A percentile compares a stretch with the other conserved stretches of the same genome.
These are phyloP conservation scores for Tiliacea citrago DNA, from an alignment of 2,888 invertebrate species.

Conservation along the genomic window DNA sequence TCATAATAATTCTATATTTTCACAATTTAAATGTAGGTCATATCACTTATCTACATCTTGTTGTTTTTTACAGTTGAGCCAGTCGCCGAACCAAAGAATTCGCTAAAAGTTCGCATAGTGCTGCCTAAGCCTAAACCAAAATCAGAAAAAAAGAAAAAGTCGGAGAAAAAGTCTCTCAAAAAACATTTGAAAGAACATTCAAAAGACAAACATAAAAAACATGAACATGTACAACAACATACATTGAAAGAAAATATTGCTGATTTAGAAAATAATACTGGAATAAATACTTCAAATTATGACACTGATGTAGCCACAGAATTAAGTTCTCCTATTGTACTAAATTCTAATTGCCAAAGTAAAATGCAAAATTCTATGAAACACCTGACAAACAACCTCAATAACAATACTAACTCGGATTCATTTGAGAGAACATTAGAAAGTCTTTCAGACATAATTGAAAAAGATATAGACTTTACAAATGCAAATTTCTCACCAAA, in stretches of 20 bases:
- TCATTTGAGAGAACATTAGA: not conserved
- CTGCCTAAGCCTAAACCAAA: not conserved
- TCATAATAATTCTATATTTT: not conserved
- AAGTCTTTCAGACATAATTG: not conserved
- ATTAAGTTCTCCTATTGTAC: not conserved
- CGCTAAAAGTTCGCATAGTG: conserved; percentile 31
- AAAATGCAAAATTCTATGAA: not conserved
- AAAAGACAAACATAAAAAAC: conserved; percentile 1
- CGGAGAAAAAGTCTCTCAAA: not conserved
- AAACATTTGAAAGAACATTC: conserved; percentile 2
- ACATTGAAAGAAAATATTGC: not conserved
- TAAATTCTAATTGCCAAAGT: conserved; percentile 12
- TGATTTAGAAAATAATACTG: not conserved
- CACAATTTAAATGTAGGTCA: not conserved
- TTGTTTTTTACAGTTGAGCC: conserved; percentile 12
- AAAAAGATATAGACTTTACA: conserved; percentile 14
- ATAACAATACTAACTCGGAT: not conserved
- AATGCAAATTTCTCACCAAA: not conserved
- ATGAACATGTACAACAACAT: not conserved
- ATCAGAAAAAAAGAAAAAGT: conserved; percentile 12
- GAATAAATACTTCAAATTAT: not conserved
- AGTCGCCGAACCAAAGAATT: not conserved
- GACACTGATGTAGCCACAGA: not conserved
- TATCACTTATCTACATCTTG: not conserved
- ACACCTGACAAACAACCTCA: not conserved